These are phyloP conservation scores for Cyprinodon brontotheroides DNA, from an alignment of 2,113 vertebrate genomes.

Conservation along the genomic window DNA sequence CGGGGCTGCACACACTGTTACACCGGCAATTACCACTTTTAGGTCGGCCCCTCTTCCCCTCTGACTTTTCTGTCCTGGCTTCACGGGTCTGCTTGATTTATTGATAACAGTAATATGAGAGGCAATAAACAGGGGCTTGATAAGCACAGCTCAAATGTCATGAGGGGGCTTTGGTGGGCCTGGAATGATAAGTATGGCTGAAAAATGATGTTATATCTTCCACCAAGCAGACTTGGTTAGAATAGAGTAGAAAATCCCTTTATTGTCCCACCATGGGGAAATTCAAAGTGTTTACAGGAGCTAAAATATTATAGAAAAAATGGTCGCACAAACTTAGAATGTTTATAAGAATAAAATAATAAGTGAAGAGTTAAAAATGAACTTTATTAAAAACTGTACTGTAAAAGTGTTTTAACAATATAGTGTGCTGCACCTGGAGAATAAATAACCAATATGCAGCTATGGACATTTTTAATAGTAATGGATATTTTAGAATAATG, in stretches of 20 bases:
- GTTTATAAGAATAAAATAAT: no score
- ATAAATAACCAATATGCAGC: no score
- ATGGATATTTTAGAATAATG: no score
- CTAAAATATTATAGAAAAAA: no score
- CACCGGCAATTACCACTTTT: conserved; percentile 72
- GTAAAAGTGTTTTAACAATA: no score
- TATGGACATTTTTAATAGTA: no score
- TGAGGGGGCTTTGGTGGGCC: conserved; percentile 37
- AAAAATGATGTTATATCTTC: conserved; percentile 24
- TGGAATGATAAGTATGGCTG: conserved; percentile 41
- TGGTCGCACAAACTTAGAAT: no score
- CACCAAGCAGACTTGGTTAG: not conserved
- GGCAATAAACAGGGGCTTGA: conserved; percentile 60
- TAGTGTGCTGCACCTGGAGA: no score
- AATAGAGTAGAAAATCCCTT: not conserved
- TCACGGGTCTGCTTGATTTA: conserved; percentile 63
- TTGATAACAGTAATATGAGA: conserved; percentile 70
- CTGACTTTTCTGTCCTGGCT: conserved; percentile 41
- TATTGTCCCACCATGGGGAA: no score
- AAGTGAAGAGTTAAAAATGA: no score
- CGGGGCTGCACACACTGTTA: conserved; percentile 73
- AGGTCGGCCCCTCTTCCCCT: conserved; percentile 6
- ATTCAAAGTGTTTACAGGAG: no score
- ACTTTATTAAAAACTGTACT: no score
- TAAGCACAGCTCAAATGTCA: conserved; percentile 59